phyloP scores from a whole-genome alignment of 2,888 invertebrate species.

The Anarsia innoxiella region DNA sequence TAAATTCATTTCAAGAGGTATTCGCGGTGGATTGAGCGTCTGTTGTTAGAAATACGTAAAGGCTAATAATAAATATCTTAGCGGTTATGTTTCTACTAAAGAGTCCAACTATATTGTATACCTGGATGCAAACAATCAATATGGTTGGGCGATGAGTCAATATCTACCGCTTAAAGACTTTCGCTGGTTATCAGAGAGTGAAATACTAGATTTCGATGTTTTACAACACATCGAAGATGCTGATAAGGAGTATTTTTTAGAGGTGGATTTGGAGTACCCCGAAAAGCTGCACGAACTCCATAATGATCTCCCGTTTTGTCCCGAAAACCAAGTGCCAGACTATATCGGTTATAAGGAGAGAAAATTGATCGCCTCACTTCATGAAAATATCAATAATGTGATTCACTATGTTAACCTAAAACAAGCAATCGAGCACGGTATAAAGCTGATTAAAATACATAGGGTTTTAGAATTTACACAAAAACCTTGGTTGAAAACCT shows the following conservation, averaged over 20 bases:
- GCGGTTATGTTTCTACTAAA: constrained; percentile 9
- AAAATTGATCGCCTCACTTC: no score
- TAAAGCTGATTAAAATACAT: constrained; percentile 14
- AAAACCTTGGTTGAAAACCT: background rate
- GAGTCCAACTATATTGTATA: constrained; percentile 22
- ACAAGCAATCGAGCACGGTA: constrained; percentile 5
- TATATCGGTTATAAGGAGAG: no score
- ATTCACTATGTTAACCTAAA: constrained; percentile 17
- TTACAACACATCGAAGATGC: background rate
- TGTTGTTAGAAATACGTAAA: background rate
- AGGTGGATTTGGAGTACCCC: constrained; percentile 16
- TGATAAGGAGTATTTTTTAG: constrained; percentile 12
- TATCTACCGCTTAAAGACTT: constrained; percentile 24
- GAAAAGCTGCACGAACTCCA: constrained; percentile 12
- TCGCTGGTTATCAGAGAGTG: constrained; percentile 12
- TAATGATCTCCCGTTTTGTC: constrained; percentile 12
- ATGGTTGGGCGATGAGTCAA: constrained; percentile 28
- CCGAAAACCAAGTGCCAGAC: no score
- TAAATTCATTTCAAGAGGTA: constrained; percentile 5
- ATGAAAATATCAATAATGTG: no score
- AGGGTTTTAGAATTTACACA: constrained; percentile 9
- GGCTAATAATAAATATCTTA: constrained; percentile 11
- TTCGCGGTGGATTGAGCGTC: constrained; percentile 8
- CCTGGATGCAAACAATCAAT: constrained; percentile 30
- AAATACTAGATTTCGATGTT: constrained; percentile 10